Evolutionary conservation across 2,888 invertebrate species (phyloP).

Genomic region (Aleiodes alternator): DNA sequence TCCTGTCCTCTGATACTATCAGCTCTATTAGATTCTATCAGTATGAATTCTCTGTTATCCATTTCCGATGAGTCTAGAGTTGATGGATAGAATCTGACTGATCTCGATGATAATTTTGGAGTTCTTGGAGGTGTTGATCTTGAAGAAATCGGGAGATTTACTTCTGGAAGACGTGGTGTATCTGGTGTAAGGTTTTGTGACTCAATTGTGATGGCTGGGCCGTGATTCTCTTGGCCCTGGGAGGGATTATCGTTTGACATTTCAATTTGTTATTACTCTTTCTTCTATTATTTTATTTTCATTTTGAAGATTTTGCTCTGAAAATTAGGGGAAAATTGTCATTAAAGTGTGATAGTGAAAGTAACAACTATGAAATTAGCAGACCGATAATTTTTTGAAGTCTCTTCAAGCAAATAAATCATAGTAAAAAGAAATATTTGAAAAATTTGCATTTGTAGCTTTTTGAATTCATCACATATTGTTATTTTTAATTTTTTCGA

Average conservation of each 20-base stretch:
- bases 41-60: background rate
- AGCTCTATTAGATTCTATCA: conserved; percentile 64
- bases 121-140: background rate
- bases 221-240: conserved; percentile 62
- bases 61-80: background rate
- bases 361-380: too few relatives aligned
- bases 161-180: conserved; percentile 57
- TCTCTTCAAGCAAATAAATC: too few relatives aligned
- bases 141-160: background rate
- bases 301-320: conserved; percentile 1
- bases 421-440: too few relatives aligned
- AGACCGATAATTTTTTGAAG: too few relatives aligned
- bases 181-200: conserved; percentile 55
- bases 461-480: too few relatives aligned
- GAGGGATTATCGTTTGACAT: conserved; percentile 69
- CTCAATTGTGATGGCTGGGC: conserved; percentile 62
- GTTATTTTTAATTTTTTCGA: too few relatives aligned
- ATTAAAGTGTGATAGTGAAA: background rate
- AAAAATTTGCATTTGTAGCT: too few relatives aligned
- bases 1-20: conserved; percentile 60
- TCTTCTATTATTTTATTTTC: conserved; percentile 1
- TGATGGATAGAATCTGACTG: conserved; percentile 10
- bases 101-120: background rate
- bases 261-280: background rate
- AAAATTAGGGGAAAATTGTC: background rate